Percentiles rank a stretch among this genome's conserved stretches.
phyloP scores from a whole-genome alignment of 2,888 invertebrate species.

The Nephrocerus scutellatus region DNA sequence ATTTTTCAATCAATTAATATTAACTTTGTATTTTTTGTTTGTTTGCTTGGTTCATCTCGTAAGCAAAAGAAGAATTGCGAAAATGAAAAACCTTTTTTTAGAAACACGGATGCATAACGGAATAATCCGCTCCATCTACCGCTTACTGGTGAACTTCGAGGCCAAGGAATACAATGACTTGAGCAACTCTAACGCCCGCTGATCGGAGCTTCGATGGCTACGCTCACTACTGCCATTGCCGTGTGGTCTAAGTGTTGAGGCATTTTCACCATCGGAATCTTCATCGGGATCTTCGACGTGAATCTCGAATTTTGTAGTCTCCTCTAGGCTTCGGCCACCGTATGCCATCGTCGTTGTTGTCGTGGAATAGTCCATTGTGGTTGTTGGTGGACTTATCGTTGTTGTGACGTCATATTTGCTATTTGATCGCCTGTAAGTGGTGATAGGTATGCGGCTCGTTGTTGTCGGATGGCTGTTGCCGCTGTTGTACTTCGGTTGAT shows the following conservation, averaged over 20 bases:
- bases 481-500: conserved; percentile 20
- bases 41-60: too few relatives aligned
- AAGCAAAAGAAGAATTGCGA: too few relatives aligned
- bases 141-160: conserved; percentile 66
- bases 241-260: conserved; percentile 21
- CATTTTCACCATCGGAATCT: conserved; percentile 28
- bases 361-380: too few relatives aligned
- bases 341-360: conserved; percentile 13
- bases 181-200: conserved; percentile 72
- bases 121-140: too few relatives aligned
- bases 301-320: conserved; percentile 45
- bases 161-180: conserved; percentile 79
- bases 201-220: conserved; percentile 65
- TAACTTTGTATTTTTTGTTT: too few relatives aligned
- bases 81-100: too few relatives aligned
- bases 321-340: conserved; percentile 31
- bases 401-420: conserved; percentile 8
- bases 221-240: conserved; percentile 30
- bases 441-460: conserved; percentile 14
- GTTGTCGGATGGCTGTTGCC: conserved; percentile 15
- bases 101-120: too few relatives aligned
- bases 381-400: conserved; percentile 26
- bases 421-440: conserved; percentile 21
- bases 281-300: conserved; percentile 40
- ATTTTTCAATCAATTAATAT: too few relatives aligned